These are phyloP conservation scores for Daphoenositta chrysoptera DNA, from an alignment of 2,113 vertebrate genomes.

Conservation along the genomic window DNA sequence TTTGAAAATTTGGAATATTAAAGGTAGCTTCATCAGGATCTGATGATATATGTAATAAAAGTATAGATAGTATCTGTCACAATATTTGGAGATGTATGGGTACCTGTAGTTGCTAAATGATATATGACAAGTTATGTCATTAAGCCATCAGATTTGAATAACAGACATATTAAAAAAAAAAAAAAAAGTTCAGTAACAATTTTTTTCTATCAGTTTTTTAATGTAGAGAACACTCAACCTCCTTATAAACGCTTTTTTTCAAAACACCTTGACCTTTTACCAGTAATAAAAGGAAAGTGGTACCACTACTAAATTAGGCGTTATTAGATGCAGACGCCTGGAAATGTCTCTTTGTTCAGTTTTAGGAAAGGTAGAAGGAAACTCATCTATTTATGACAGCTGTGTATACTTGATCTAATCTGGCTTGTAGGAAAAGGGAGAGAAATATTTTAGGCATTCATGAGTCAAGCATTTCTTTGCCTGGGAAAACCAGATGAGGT, in stretches of 20 bases:
- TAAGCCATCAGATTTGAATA: background rate
- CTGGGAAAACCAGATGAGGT: background rate
- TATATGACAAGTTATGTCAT: background rate
- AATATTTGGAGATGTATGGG: background rate
- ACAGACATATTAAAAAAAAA: background rate
- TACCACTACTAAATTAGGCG: background rate
- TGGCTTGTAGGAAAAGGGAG: background rate
- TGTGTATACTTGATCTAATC: background rate
- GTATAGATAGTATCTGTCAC: background rate
- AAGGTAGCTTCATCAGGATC: background rate
- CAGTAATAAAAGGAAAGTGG: background rate
- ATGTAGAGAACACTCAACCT: background rate
- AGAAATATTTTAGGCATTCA: background rate
- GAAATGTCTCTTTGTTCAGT: background rate
- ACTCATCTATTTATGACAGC: background rate
- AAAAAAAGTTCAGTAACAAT: background rate
- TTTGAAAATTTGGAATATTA: background rate
- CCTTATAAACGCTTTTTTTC: background rate
- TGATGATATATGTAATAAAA: background rate
- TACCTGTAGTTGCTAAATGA: background rate
- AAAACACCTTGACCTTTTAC: background rate
- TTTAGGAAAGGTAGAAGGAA: background rate
- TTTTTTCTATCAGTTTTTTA: background rate
- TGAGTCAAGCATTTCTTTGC: background rate
- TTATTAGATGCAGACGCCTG: background rate